phyloP scores from a whole-genome alignment of 2,113 vertebrate genomes.

The Corythaixoides concolor region DNA sequence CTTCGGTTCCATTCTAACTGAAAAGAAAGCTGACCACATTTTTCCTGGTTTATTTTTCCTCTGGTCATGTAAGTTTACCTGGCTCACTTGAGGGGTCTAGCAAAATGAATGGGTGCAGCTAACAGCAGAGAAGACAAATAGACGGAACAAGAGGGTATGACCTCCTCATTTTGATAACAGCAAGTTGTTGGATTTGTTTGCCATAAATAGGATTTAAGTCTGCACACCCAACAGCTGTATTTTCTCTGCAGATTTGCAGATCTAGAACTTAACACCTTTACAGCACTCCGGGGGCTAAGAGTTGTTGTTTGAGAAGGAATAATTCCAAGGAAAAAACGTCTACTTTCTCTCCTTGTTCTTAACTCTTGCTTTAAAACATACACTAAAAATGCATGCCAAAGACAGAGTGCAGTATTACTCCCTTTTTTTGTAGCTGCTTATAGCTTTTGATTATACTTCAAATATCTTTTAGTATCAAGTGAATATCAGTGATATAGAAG shows the following conservation, averaged over 20 bases:
- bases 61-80: background rate
- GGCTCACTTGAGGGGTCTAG: background rate
- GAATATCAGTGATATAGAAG: background rate
- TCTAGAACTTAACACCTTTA: background rate
- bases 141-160: background rate
- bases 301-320: background rate
- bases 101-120: background rate
- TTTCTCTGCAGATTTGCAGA: background rate
- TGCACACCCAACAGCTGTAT: background rate
- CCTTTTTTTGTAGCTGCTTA: background rate
- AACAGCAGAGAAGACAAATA: background rate
- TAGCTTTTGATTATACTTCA: background rate
- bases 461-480: background rate
- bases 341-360: background rate
- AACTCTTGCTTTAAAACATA: background rate
- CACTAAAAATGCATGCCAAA: background rate
- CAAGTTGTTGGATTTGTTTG: background rate
- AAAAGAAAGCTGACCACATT: background rate
- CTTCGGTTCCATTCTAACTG: background rate
- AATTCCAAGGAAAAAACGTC: background rate
- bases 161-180: background rate
- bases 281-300: background rate
- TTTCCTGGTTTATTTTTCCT: background rate
- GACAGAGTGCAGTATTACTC: background rate
- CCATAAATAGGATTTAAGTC: background rate